Evolutionary conservation across 2,888 invertebrate genomes (phyloP).

Genomic region (Catocala fraxini): DNA sequence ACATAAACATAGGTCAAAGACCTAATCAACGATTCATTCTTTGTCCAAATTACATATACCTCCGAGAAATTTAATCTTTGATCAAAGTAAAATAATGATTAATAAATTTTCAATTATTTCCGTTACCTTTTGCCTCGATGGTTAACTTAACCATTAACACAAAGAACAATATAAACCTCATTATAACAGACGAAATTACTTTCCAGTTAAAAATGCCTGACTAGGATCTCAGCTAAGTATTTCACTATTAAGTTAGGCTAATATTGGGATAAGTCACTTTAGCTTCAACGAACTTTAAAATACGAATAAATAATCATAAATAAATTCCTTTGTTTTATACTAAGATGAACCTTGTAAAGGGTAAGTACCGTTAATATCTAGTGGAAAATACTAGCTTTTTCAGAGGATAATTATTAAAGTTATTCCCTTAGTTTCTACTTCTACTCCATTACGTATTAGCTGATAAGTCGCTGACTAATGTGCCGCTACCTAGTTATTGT

Average conservation of each 20-base stretch:
- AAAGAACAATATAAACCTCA: slow-evolving; percentile 32
- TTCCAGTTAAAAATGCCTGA: neutral
- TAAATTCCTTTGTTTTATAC: neutral
- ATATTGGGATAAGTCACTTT: no score
- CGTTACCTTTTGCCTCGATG: slow-evolving; percentile 35
- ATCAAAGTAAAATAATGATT: neutral
- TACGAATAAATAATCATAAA: neutral
- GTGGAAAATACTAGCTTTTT: neutral
- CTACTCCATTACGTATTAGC: neutral
- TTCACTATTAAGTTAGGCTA: no score
- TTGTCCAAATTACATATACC: no score
- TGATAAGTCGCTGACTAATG: slow-evolving; percentile 2
- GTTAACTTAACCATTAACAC: slow-evolving; percentile 28
- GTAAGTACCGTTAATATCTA: slow-evolving; percentile 6
- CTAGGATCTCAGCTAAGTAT: neutral
- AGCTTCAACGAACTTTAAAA: neutral
- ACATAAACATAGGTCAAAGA: no score
- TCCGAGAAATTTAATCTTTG: no score
- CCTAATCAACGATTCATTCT: no score
- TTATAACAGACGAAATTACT: neutral
- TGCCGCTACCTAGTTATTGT: neutral
- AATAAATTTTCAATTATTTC: neutral
- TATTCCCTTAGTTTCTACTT: slow-evolving; percentile 6
- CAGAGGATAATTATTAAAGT: neutral
- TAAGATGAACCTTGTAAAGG: neutral